These are phyloP conservation scores for Pipistrellus pipistrellus DNA, from an alignment of 2,797 vertebrate genomes.

Conservation along the genomic window DNA sequence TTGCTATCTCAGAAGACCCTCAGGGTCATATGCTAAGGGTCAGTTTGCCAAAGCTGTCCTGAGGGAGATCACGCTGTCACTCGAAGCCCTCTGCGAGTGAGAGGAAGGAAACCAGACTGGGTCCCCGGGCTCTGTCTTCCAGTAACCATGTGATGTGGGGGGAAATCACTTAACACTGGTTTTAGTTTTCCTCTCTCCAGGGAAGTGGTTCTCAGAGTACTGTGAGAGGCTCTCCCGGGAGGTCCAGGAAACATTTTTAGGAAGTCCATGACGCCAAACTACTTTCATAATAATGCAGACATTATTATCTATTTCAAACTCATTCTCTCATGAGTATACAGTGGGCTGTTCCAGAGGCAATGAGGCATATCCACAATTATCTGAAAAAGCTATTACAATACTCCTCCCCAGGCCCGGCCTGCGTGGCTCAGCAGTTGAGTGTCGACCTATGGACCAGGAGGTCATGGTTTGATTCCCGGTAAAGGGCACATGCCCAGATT, in stretches of 20 bases:
- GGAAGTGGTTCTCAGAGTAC: neutral
- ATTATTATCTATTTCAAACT: neutral
- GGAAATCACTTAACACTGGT: neutral
- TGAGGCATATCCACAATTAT: neutral
- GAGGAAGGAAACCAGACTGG: neutral
- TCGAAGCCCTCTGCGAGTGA: neutral
- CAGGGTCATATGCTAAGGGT: neutral
- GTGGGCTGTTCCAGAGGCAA: neutral
- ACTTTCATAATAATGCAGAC: constrained; percentile 2
- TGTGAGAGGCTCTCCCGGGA: neutral
- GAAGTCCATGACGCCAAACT: neutral
- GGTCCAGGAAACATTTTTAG: constrained; percentile 7
- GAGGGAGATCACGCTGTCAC: neutral
- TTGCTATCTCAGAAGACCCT: neutral
- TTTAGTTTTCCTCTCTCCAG: neutral
- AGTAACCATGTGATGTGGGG: neutral
- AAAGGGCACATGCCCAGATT: too few species aligned
- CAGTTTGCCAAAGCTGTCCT: neutral
- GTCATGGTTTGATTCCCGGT: too few species aligned
- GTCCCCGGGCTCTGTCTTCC: neutral
- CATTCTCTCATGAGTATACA: neutral
- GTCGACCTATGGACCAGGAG: too few species aligned
- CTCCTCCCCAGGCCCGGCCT: neutral
- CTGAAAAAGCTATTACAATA: neutral
- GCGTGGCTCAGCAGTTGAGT: too few species aligned